Base-by-base conservation (phyloP, 2,797 vertebrate species). In the Mormyrops attenuatus region DNA sequence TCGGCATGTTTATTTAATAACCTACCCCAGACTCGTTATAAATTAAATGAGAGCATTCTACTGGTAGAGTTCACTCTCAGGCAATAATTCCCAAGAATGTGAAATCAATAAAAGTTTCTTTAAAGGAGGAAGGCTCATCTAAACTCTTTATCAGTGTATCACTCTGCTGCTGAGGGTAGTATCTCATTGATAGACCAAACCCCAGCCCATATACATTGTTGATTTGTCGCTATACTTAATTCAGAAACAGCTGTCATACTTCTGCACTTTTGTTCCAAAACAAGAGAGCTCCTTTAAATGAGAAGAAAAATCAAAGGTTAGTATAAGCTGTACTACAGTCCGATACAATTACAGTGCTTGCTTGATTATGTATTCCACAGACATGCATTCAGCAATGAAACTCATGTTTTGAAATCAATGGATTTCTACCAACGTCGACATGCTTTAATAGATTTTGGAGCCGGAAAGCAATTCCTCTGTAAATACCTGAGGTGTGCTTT, bases 71-170 rank as follows among this genome's bases (percentile, higher is more conserved):
- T 94, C 95, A 94, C 95, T 95, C 91, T 91, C 82, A 95, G 95
- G 95, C 95, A 96, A 93, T 96, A 95, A 96, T 97, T 97, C 96
- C 93, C 92, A 92, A 93, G 92, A 94, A 97, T 96, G 94, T 96
- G 94, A 96, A 97, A 97, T 98, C 97, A 97, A 96, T 97, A 94
- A 92, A 91, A 92, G 93, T 97, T 97, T 97, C 94, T 95, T 97
- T 97, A 97, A 96, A 93, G 93, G 90, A 90, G 91, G 92, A 91
- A 95, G 94, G 92, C 94, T 95, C 93, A 95, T 94, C 92, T 66
- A 88, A 90, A 90, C 90, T 92, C 89, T 93, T 92, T 90, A 60
- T 91, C 93, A 93, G 91, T 89, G 85, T 92, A 93, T 90, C 89
- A 91, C 92, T 91, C 91, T 90, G 91, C 20, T 63, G 91, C 92